phyloP scores from a whole-genome alignment of 2,888 invertebrate species.

The Agriopis aurantiaria region DNA sequence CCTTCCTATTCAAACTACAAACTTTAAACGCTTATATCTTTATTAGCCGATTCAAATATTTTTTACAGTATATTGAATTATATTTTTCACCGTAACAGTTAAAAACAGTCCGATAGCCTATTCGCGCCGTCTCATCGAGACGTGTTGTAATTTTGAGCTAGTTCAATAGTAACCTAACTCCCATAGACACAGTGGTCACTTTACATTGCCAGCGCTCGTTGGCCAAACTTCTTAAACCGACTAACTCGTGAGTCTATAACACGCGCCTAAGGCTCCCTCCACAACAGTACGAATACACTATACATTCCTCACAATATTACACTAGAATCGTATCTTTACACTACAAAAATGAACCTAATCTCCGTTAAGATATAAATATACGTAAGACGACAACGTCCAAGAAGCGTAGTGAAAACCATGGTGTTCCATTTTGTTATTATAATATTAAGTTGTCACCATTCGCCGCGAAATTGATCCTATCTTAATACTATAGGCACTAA shows the following conservation, averaged over 20 bases:
- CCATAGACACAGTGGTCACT: constrained; percentile 43
- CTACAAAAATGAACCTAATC: constrained; percentile 65
- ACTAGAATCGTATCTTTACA: constrained; percentile 56
- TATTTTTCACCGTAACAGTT: no score
- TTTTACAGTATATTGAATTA: no score
- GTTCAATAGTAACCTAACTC: constrained; percentile 50
- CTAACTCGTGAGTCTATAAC: constrained; percentile 28
- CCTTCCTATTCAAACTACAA: no score
- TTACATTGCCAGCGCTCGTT: constrained; percentile 30
- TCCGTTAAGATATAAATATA: constrained; percentile 43
- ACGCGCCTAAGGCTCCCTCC: constrained; percentile 59
- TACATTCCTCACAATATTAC: constrained; percentile 51
- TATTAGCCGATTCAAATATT: no score
- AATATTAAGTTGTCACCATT: constrained; percentile 58
- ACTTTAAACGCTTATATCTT: no score
- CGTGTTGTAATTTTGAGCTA: constrained; percentile 46
- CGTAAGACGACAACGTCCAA: constrained; percentile 47
- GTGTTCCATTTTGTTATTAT: constrained; percentile 48
- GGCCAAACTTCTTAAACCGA: constrained; percentile 36
- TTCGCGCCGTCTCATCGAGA: constrained; percentile 3
- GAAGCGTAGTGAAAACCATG: constrained; percentile 63
- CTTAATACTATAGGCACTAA: constrained; percentile 83
- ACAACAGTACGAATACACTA: constrained; percentile 50
- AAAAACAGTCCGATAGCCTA: no score
- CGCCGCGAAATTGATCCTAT: constrained; percentile 73